Evolutionary conservation across 2,888 invertebrate genomes (phyloP), one percentile per base, ranked within the genome.

Genomic region (Peribatodes rhomboidaria): DNA sequence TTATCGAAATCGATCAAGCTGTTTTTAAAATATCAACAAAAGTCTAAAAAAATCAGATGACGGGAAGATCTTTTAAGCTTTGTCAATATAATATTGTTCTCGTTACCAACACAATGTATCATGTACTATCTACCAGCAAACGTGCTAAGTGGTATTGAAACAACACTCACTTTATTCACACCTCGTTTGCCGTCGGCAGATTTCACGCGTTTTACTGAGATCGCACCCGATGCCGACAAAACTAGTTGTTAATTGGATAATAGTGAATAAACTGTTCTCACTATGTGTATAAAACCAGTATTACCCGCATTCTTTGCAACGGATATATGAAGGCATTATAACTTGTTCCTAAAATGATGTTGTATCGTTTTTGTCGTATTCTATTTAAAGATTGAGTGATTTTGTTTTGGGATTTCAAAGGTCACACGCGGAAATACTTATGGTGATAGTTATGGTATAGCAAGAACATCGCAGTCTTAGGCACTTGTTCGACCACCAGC

Each of bases 191-290:
- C 67, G 71, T 61, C 64, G 75, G 74, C 68, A 66, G 67, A 78
- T 75, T 81, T 80, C 73, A 78, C 77, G 75, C 77, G 73, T 74
- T 79, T 79, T 78, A 76, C 76, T 73, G 71, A 76, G 78, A 80
- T 77, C 71, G 69, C 58, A 55, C 53, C 55, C 27, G 54, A 62
- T 61, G 60, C 66, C 74, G 77, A 75, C 76, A 79, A 72, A 67
- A 71, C 65, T 66, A 70, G 71, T 72, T 75, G 78, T 75, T 86
- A 83, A 86, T 83, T 84, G 78, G 81, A 78, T 82, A 64, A 55
- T 58, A 53, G 42, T 55, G 49, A 41, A 60, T 54, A 54, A 27
- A 41, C 47, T 42, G n/a, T 56, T 52, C 46, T 22, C 53, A 22
- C 52, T 18, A 31, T 42, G 54, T 31, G 13, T 37, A 50, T 39